These are phyloP conservation scores for Melanaphis sacchari DNA, from an alignment of 1,140 invertebrate genomes.

Conservation along the genomic window DNA sequence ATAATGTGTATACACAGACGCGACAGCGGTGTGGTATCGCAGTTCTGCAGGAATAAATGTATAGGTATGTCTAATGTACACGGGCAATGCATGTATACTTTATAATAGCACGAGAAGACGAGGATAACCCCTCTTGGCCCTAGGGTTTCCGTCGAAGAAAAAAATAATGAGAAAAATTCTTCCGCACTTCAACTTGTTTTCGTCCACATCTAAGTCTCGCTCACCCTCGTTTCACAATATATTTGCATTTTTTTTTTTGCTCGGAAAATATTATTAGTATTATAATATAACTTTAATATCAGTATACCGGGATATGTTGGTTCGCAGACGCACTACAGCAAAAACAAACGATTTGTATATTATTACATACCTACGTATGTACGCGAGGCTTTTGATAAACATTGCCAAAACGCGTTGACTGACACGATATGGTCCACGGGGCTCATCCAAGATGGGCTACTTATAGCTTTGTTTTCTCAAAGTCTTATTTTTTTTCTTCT, in stretches of 20 bases:
- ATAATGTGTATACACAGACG: not conserved
- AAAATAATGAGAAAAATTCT: constrained; percentile 42
- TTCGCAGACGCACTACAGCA: not conserved
- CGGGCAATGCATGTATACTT: not conserved
- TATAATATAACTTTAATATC: not conserved
- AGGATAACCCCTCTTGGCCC: not conserved
- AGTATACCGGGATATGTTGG: not conserved
- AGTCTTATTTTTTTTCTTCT: not conserved
- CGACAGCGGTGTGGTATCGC: not conserved
- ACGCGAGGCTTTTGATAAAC: not conserved
- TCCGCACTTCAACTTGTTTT: constrained; percentile 36
- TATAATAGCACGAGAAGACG: not conserved
- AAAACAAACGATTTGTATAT: not conserved
- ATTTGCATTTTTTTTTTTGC: not conserved
- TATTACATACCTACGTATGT: not conserved
- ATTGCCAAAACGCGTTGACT: not conserved
- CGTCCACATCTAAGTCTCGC: not conserved
- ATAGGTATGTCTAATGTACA: not conserved
- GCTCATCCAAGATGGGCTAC: constrained; percentile 14
- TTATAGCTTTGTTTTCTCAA: constrained; percentile 41
- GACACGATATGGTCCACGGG: not conserved
- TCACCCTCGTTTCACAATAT: not conserved
- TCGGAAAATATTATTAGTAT: not conserved
- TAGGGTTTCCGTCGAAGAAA: constrained; percentile 2
- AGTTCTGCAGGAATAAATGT: not conserved